Percentiles rank a stretch among this genome's conserved stretches.
phyloP scores from a whole-genome alignment of 2,113 vertebrate species.

The Pelobates fuscus region DNA sequence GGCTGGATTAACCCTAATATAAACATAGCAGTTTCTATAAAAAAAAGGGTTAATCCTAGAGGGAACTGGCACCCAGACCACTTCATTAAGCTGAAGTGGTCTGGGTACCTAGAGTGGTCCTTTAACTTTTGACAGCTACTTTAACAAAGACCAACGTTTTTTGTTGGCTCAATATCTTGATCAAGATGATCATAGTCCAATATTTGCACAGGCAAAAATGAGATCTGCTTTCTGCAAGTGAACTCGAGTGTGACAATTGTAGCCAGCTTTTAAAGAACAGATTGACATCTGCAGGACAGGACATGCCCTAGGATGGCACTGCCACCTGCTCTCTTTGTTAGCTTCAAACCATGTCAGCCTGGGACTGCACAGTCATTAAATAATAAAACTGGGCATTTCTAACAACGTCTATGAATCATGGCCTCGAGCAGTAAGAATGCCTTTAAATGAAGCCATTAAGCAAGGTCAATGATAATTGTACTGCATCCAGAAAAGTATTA shows the following conservation, averaged over 20 bases:
- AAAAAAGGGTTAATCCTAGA: no score
- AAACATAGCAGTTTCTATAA: no score
- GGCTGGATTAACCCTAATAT: no score
- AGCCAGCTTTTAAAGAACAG: slow-evolving; percentile 17
- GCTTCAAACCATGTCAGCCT: slow-evolving; percentile 35
- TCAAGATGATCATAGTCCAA: slow-evolving; percentile 1
- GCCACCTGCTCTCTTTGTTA: slow-evolving; percentile 42
- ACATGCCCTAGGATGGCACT: slow-evolving; percentile 20
- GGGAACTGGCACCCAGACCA: no score
- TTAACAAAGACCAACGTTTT: no score
- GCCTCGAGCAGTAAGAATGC: background rate
- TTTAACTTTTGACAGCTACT: no score
- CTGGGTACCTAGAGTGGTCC: no score
- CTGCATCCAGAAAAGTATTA: no score
- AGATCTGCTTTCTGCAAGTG: background rate
- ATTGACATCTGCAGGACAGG: slow-evolving; percentile 36
- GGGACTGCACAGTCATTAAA: slow-evolving; percentile 39
- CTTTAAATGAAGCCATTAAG: background rate
- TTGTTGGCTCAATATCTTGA: no score
- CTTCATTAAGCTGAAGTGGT: no score
- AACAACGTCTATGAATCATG: background rate
- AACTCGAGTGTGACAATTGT: background rate
- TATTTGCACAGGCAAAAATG: background rate
- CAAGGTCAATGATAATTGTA: background rate
- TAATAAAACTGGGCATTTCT: slow-evolving; percentile 26